phyloP scores from a whole-genome alignment of 1,140 invertebrate species.

The Arion vulgaris region DNA sequence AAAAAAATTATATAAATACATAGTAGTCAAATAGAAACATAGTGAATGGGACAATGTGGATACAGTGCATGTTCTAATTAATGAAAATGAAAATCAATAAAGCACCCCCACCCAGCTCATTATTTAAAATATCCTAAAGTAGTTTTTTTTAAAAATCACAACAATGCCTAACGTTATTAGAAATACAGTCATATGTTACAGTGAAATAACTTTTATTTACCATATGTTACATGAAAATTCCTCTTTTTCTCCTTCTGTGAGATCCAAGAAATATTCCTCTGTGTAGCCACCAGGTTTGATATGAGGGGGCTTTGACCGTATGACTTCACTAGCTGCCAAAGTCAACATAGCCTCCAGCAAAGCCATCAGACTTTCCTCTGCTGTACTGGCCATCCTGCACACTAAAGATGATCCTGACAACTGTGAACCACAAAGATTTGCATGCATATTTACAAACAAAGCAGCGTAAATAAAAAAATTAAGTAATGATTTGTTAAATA shows the following conservation, averaged over 20 bases:
- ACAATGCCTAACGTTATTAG: too few relatives aligned
- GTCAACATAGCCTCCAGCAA: slow-evolving; percentile 63
- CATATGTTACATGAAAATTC: slow-evolving; percentile 66
- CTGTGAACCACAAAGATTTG: neutral
- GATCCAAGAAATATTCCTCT: slow-evolving; percentile 63
- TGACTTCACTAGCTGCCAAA: slow-evolving; percentile 44
- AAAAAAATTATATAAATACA: too few relatives aligned
- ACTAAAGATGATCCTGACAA: neutral
- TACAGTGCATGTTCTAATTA: too few relatives aligned
- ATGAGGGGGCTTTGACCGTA: slow-evolving; percentile 29
- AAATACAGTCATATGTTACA: too few relatives aligned
- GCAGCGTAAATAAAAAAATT: too few relatives aligned
- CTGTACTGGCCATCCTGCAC: slow-evolving; percentile 30
- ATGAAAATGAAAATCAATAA: too few relatives aligned
- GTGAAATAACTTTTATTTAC: slow-evolving; percentile 46
- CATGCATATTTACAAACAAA: neutral
- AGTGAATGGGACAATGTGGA: too few relatives aligned
- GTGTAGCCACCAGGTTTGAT: slow-evolving; percentile 64
- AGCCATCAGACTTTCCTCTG: slow-evolving; percentile 51
- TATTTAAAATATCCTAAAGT: too few relatives aligned
- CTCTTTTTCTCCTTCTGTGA: slow-evolving; percentile 63
- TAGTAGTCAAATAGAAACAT: too few relatives aligned
- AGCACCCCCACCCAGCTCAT: too few relatives aligned
- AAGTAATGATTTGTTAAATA: too few relatives aligned
- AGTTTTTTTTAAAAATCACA: too few relatives aligned